Evolutionary conservation across 2,888 invertebrate genomes (phyloP), one percentile per base, ranked within the genome.

Genomic region (Meteorus colon): DNA sequence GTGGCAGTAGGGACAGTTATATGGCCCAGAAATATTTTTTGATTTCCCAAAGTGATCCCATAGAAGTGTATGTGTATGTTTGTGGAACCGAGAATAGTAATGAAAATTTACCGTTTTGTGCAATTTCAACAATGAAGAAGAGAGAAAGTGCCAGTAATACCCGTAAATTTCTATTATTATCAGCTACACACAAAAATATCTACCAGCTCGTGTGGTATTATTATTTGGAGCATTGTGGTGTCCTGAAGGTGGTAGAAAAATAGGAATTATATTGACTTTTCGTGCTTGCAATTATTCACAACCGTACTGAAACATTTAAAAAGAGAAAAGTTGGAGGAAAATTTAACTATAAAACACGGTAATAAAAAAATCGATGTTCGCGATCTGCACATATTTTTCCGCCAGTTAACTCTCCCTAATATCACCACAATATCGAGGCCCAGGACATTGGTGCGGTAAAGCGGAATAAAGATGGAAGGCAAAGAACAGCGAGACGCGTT

Each of bases 361-460:
- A 55, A 55, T 19, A 24, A 55, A 55, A 24, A 55, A 48, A 48
- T 48, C n/a, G n/a, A 48, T n/a, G 1, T 48, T 48, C 48, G n/a
- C n/a, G n/a, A 45, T 5, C 16, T 55, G 19, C n/a, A 24, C n/a
- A 19, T 55, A 19, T 19, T 55, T 55, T 55, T 55, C 41, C 37
- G 24, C 59, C 41, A 48, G 37, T 37, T 34, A 41, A 60, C 60
- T 12, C 37, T 77, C 77, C 74, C 77, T 75, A 77, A 79, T 77
- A 79, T 65, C 74, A 63, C 66, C 73, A 79, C 67, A 75, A 77
- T 77, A 80, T 79, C 74, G 79, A 79, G 73, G 75, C 79, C 76
- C 75, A 65, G 75, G 75, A 69, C 34, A 37, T 37, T 55, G 63
- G 76, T 55, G 77, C 60, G 78, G 74, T 70, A 48, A 72, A 62